Evolutionary conservation across 2,113 vertebrate species (phyloP).

Genomic region (Siphamia tubifer): DNA sequence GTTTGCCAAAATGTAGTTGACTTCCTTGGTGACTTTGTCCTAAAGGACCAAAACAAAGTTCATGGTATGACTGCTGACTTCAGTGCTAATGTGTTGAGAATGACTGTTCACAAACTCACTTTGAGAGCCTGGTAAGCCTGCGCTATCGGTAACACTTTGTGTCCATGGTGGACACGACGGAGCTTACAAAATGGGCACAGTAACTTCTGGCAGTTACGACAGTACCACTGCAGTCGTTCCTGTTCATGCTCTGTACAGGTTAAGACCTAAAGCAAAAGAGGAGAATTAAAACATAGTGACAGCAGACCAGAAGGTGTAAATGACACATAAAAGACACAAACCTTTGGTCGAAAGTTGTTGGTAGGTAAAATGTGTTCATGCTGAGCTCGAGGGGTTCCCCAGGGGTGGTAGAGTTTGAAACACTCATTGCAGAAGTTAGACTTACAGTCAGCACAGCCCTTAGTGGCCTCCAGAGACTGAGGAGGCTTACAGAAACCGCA

Average conservation of each 20-base stretch:
- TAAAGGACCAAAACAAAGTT: slow-evolving; percentile 52
- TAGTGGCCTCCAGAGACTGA: slow-evolving; percentile 90
- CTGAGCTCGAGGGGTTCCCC: slow-evolving; percentile 95
- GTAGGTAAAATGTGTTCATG: slow-evolving; percentile 94
- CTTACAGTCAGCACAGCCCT: slow-evolving; percentile 94
- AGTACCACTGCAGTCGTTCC: slow-evolving; percentile 93
- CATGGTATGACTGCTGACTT: neutral
- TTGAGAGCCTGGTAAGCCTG: slow-evolving; percentile 94
- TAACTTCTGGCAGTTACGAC: slow-evolving; percentile 89
- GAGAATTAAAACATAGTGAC: neutral
- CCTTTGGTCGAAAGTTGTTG: slow-evolving; percentile 95
- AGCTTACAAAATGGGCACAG: slow-evolving; percentile 93
- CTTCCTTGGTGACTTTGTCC: slow-evolving; percentile 93
- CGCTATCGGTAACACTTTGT: slow-evolving; percentile 91
- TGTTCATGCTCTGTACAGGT: slow-evolving; percentile 93
- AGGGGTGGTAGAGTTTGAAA: slow-evolving; percentile 98
- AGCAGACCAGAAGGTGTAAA: neutral
- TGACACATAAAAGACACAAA: slow-evolving; percentile 41
- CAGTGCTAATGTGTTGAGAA: neutral
- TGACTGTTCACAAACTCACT: slow-evolving; percentile 66
- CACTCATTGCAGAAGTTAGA: slow-evolving; percentile 97
- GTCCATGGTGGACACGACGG: slow-evolving; percentile 88
- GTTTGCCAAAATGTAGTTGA: slow-evolving; percentile 90
- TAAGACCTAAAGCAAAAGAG: slow-evolving; percentile 82
- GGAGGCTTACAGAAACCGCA: slow-evolving; percentile 94